Conservation (phyloP, 2,888 invertebrate species). For the Platycnemis pennipes region DNA sequence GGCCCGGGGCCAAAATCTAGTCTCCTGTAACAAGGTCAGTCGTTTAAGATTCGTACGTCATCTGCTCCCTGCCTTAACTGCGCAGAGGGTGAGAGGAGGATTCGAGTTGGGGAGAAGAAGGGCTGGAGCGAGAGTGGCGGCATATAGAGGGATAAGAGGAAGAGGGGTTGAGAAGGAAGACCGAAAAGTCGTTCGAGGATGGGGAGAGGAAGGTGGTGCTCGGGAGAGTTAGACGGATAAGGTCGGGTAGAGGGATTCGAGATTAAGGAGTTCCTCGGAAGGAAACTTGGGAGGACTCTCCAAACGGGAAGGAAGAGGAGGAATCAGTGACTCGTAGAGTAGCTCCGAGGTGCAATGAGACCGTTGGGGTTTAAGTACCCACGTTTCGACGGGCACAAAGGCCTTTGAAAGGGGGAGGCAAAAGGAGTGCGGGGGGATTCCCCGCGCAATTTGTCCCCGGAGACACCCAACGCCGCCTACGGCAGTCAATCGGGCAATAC, state of each 20-base stretch:
- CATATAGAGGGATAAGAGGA: too few relatives aligned
- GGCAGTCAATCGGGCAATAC: too few relatives aligned
- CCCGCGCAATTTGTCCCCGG: too few relatives aligned
- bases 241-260: not conserved
- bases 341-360: not conserved
- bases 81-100: not conserved
- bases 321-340: not conserved
- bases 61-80: not conserved
- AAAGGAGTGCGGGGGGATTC: too few relatives aligned
- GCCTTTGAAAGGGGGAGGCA: too few relatives aligned
- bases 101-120: too few relatives aligned
- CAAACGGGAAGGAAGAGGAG: not conserved
- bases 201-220: not conserved
- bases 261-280: not conserved
- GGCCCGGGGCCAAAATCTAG: not conserved
- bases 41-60: not conserved
- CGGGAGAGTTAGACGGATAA: not conserved
- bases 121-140: too few relatives aligned
- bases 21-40: not conserved
- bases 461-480: too few relatives aligned
- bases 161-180: not conserved
- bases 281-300: not conserved
- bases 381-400: too few relatives aligned
- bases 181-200: not conserved
- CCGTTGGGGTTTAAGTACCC: not conserved